phyloP scores from a whole-genome alignment of 2,113 vertebrate genomes.

The Neogale vison region DNA sequence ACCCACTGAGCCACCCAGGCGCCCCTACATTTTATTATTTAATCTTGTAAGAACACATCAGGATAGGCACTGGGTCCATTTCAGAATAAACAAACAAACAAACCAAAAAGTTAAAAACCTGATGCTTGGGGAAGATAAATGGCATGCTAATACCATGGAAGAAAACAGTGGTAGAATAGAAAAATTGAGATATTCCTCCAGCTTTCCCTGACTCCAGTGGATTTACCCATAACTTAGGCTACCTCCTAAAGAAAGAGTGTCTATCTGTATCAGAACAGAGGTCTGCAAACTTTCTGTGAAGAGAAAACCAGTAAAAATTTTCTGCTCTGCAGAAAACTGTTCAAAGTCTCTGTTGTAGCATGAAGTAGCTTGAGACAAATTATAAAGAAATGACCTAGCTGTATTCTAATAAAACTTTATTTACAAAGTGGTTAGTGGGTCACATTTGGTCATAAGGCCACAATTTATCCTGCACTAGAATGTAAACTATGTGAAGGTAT shows the following conservation, averaged over 20 bases:
- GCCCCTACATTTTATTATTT: slow-evolving; percentile 1
- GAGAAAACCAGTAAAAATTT: not conserved
- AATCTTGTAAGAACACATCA: not conserved
- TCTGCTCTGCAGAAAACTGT: not conserved
- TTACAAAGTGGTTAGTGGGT: not conserved
- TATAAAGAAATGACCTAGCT: not conserved
- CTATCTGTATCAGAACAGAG: not conserved
- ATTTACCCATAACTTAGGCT: not conserved
- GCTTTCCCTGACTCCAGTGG: not conserved
- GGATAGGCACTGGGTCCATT: not conserved
- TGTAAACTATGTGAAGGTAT: not conserved
- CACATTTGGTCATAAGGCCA: not conserved
- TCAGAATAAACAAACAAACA: not conserved
- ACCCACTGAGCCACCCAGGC: no score
- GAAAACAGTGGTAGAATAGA: not conserved
- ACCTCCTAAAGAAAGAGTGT: not conserved
- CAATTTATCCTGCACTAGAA: not conserved
- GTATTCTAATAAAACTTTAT: not conserved
- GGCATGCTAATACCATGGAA: not conserved
- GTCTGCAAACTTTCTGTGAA: not conserved
- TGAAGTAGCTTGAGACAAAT: not conserved
- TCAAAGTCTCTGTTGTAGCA: not conserved
- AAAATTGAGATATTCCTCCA: not conserved
- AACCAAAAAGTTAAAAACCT: not conserved
- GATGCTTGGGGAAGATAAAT: not conserved